Base-by-base conservation (phyloP, 2,888 invertebrate species). In the Drosophila pseudotakahashii region DNA sequence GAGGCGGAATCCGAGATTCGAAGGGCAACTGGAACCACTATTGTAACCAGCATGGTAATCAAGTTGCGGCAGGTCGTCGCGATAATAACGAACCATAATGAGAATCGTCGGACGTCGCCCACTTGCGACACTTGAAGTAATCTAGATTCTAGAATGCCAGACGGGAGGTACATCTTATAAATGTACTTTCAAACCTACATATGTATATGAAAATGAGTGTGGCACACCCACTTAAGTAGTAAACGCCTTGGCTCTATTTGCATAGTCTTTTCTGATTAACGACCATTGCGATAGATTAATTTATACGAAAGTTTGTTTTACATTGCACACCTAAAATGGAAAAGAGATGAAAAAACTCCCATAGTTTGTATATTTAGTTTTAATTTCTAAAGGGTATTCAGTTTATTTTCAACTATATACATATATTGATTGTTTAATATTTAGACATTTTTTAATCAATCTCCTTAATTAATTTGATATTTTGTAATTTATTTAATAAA, bases 151-250 rank as follows among this genome's bases (percentile, higher is more conserved):
- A 36, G 60, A 60, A 30, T 10, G 34, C 34, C 62, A 50, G 39
- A 59, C 58, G 37, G 13, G 10, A 32, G 9, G 30, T 19, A 48
- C 23, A 16, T 37, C 13, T 6, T 19, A 44, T 44, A 19, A 2
- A n/a, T 37, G 13, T 37, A 37, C 11, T 6, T 37, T 2, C 37
- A 37, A 3, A 37, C n/a, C 6, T n/a, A 37, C 11, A 7, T 30
- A 30, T 6, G 6, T 6, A 13, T 36, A 16, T 7, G 16, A 11
- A 41, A 11, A 92, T 94, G 87, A 74, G 93, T 92, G 69, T 7
- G 32, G 32, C 34, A 50, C 34, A 34, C 34, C 54, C 54, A 59
- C 54, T 59, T 53, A 34, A 14, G 53, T 34, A 23, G 34, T 53
- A 54, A 54, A 42, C 32, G 55, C 14, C 54, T 54, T 34, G 34